These are phyloP conservation scores for Cryptomyrus ogoouensis DNA, from an alignment of 2,113 vertebrate genomes.

Conservation along the genomic window DNA sequence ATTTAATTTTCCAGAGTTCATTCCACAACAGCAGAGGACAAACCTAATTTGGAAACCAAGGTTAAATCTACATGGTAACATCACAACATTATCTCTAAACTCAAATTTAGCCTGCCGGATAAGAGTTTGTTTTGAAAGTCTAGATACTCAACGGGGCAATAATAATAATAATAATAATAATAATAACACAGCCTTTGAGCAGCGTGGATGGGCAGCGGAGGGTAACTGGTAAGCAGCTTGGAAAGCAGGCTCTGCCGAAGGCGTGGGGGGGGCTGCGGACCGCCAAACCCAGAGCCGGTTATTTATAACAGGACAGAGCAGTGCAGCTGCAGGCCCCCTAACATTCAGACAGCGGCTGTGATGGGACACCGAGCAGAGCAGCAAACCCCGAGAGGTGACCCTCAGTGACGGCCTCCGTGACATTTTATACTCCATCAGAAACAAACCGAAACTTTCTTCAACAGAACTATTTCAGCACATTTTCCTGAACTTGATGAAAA, in stretches of 20 bases:
- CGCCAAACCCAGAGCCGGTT: not conserved
- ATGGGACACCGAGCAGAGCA: not conserved
- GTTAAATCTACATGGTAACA: not conserved
- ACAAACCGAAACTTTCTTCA: not conserved
- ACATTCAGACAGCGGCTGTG: not conserved
- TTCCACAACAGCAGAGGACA: not conserved
- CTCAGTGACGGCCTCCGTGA: not conserved
- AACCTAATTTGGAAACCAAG: slow-evolving; percentile 5
- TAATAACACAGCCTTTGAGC: not conserved
- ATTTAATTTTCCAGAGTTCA: not conserved
- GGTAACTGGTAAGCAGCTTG: not conserved
- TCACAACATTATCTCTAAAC: not conserved
- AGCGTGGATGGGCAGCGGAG: not conserved
- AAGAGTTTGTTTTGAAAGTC: not conserved
- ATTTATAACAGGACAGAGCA: not conserved
- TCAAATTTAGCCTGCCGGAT: not conserved
- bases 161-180: not conserved
- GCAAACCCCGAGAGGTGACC: not conserved
- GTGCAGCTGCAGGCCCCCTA: not conserved
- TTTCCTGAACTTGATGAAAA: not conserved
- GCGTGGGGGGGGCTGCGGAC: not conserved
- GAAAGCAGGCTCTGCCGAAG: not conserved
- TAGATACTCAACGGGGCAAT: not conserved
- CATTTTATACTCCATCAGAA: not conserved
- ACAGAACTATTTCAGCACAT: not conserved